Evolutionary conservation across 64 coral and sea anemone genomes (phyloP).

Genomic region (Platygyra sinensis): DNA sequence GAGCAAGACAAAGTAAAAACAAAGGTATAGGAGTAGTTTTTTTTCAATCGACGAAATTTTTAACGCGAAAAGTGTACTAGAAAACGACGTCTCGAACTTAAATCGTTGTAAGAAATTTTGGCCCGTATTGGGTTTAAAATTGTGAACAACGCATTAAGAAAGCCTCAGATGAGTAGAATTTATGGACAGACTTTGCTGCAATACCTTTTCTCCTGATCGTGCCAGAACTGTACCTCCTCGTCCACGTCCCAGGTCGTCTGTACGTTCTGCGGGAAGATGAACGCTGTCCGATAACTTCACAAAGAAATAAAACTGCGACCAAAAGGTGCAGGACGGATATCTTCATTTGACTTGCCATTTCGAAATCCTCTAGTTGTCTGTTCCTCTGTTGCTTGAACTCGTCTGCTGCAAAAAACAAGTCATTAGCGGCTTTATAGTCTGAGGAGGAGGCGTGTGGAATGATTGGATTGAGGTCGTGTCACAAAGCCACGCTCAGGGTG

Average conservation of each 20-base stretch:
- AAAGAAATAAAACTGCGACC: not conserved
- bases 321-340: not conserved
- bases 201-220: not conserved
- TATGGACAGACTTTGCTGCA: not conserved
- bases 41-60: too few species aligned
- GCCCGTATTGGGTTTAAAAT: not conserved
- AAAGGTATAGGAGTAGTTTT: too few species aligned
- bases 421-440: not conserved
- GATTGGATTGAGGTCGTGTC: not conserved
- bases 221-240: not conserved
- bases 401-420: not conserved
- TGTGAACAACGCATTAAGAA: too few species aligned
- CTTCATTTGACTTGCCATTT: conserved; percentile 4
- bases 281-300: not conserved
- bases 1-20: too few species aligned
- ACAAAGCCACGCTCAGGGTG: not conserved
- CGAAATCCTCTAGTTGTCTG: not conserved
- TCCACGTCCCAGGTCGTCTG: not conserved
- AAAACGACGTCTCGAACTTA: too few species aligned
- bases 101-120: not conserved
- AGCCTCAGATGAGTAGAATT: not conserved
- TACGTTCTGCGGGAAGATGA: not conserved
- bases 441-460: not conserved
- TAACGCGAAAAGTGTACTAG: too few species aligned
- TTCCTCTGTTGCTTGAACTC: not conserved